These are phyloP conservation scores for Arremon aurantiirostris DNA, from an alignment of 2,797 vertebrate species.

Conservation along the genomic window DNA sequence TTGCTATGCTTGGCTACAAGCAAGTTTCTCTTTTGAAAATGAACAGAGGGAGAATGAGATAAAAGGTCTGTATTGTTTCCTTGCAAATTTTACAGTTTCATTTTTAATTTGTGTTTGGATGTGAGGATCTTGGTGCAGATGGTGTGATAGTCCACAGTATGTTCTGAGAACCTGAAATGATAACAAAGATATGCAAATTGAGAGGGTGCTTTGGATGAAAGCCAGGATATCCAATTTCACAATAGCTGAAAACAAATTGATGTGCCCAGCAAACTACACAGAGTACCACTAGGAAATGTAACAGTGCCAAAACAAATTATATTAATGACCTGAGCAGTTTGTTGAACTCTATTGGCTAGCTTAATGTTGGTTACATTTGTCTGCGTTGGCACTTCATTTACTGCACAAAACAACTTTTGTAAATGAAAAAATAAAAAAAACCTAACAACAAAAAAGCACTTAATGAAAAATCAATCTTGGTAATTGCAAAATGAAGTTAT, in stretches of 20 bases:
- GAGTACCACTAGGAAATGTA: slow-evolving; percentile 84
- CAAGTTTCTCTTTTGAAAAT: slow-evolving; percentile 91
- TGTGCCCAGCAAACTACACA: slow-evolving; percentile 87
- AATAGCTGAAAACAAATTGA: slow-evolving; percentile 91
- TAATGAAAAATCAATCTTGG: slow-evolving; percentile 66
- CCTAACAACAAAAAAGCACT: background rate
- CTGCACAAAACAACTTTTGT: slow-evolving; percentile 73
- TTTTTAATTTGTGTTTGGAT: slow-evolving; percentile 98
- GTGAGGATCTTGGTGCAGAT: slow-evolving; percentile 95
- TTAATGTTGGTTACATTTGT: slow-evolving; percentile 80
- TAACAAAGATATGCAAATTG: slow-evolving; percentile 99
- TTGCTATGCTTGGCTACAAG: slow-evolving; percentile 86
- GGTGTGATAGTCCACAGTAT: slow-evolving; percentile 91
- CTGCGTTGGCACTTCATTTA: slow-evolving; percentile 76
- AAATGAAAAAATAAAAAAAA: slow-evolving; percentile 39
- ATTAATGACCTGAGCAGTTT: slow-evolving; percentile 83
- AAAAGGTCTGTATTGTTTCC: slow-evolving; percentile 99
- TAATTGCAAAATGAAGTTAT: slow-evolving; percentile 64
- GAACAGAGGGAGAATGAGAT: slow-evolving; percentile 95
- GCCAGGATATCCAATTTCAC: slow-evolving; percentile 90
- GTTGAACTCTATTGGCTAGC: slow-evolving; percentile 80
- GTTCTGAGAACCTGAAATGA: slow-evolving; percentile 90
- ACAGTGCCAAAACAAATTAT: slow-evolving; percentile 87
- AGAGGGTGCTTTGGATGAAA: slow-evolving; percentile 85
- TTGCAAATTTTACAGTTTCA: slow-evolving; percentile 99